phyloP scores from a whole-genome alignment of 1,140 invertebrate genomes.

The Sitodiplosis mosellana region DNA sequence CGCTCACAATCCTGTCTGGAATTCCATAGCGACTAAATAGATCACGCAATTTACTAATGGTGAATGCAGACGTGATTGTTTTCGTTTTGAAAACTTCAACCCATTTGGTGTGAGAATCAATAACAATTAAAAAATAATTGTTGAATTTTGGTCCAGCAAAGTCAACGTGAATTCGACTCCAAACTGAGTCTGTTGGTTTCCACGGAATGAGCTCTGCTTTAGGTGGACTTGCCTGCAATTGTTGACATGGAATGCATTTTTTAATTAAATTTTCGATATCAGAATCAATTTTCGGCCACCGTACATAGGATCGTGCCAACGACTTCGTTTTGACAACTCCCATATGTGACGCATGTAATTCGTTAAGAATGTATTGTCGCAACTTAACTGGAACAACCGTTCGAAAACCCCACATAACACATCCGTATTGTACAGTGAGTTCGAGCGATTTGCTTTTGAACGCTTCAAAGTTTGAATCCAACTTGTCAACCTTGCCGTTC shows the following conservation, averaged over 20 bases:
- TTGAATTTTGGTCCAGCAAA: constrained; percentile 25
- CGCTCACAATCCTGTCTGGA: constrained; percentile 2
- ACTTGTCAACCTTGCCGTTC: too few relatives aligned
- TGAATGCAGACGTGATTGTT: neutral
- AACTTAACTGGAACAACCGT: constrained; percentile 17
- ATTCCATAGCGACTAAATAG: neutral
- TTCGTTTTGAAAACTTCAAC: constrained; percentile 10
- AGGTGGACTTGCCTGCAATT: neutral
- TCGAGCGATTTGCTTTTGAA: neutral
- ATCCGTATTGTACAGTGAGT: constrained; percentile 1
- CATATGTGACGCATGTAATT: constrained; percentile 21
- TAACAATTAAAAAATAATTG: constrained; percentile 22
- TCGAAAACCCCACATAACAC: constrained; percentile 9
- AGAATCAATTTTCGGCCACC: constrained; percentile 23
- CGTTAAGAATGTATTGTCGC: constrained; percentile 11
- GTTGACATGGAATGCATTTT: neutral
- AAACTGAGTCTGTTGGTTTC: constrained; percentile 6
- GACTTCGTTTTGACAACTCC: constrained; percentile 25
- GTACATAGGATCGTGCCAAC: constrained; percentile 18
- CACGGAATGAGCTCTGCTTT: neutral
- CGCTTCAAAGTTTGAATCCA: too few relatives aligned
- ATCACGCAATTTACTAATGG: neutral
- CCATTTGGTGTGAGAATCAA: constrained; percentile 25
- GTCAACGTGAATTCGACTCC: constrained; percentile 29
- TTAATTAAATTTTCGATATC: constrained; percentile 14